phyloP scores from a whole-genome alignment of 2,113 vertebrate species.

The Anser cygnoides region DNA sequence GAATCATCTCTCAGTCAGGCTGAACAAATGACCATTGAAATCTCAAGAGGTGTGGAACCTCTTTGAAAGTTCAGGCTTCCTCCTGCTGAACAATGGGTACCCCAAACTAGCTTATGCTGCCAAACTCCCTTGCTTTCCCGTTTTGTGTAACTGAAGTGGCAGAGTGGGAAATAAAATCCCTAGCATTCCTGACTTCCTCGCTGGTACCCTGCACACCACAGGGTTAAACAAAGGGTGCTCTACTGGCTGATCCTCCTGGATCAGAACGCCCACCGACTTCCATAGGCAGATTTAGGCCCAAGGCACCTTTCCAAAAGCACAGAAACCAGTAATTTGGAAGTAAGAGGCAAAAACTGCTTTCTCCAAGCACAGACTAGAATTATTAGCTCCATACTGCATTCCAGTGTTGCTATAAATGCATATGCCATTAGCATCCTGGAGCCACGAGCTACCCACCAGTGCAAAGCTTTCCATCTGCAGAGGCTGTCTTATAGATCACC shows the following conservation, averaged over 20 bases:
- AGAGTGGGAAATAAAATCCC: not conserved
- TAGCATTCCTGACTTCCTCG: not conserved
- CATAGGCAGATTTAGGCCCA: not conserved
- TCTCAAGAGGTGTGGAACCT: not conserved
- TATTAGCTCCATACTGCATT: slow-evolving; percentile 41
- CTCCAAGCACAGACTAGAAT: not conserved
- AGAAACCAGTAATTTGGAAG: not conserved
- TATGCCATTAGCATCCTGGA: slow-evolving; percentile 9
- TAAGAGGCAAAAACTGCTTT: not conserved
- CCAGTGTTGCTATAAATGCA: slow-evolving; percentile 37
- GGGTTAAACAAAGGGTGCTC: not conserved
- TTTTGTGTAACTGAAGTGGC: accelerated
- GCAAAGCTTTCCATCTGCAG: slow-evolving; percentile 6
- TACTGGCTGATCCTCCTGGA: not conserved
- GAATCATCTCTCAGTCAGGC: not conserved
- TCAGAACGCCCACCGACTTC: not conserved
- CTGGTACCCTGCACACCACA: too few relatives aligned
- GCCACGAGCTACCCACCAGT: not conserved
- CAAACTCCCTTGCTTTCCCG: not conserved
- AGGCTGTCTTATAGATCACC: not conserved
- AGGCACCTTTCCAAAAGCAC: not conserved
- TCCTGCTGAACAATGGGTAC: not conserved
- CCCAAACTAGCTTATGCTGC: not conserved
- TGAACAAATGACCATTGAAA: not conserved
- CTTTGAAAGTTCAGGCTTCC: not conserved